Percentiles rank a stretch among this genome's conserved stretches.
phyloP scores from a whole-genome alignment of 2,888 invertebrate genomes.

The Amphipoea lucens region DNA sequence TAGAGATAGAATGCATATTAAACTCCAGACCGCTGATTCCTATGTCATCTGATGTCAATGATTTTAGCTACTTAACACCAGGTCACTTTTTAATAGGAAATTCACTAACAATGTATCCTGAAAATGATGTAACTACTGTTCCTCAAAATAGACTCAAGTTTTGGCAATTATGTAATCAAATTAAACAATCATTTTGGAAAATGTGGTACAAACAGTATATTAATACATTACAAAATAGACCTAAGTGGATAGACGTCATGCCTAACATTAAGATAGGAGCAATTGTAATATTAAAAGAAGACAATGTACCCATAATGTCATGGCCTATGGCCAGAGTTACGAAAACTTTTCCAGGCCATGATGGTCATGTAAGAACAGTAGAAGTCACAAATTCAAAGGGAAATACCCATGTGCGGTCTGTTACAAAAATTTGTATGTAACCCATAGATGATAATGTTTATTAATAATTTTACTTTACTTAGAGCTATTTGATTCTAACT shows the following conservation, averaged over 20 bases:
- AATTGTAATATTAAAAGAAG: background rate
- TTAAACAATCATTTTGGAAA: background rate
- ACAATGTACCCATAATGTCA: background rate
- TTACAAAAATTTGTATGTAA: background rate
- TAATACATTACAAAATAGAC: background rate
- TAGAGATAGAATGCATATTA: background rate
- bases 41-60: background rate
- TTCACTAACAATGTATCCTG: background rate
- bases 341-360: background rate
- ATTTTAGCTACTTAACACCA: background rate
- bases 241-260: background rate
- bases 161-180: background rate
- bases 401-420: background rate
- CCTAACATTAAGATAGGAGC: background rate
- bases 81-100: background rate
- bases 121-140: slow-evolving; percentile 3
- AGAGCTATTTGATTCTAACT: too few relatives aligned
- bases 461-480: too few relatives aligned
- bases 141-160: background rate
- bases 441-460: background rate
- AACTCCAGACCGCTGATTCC: background rate
- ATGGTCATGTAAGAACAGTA: slow-evolving; percentile 2
- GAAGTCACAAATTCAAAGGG: background rate
- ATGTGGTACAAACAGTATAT: background rate
- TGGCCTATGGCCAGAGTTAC: slow-evolving; percentile 8